phyloP scores from a whole-genome alignment of 2,797 vertebrate genomes.

The Hemitrygon akajei region DNA sequence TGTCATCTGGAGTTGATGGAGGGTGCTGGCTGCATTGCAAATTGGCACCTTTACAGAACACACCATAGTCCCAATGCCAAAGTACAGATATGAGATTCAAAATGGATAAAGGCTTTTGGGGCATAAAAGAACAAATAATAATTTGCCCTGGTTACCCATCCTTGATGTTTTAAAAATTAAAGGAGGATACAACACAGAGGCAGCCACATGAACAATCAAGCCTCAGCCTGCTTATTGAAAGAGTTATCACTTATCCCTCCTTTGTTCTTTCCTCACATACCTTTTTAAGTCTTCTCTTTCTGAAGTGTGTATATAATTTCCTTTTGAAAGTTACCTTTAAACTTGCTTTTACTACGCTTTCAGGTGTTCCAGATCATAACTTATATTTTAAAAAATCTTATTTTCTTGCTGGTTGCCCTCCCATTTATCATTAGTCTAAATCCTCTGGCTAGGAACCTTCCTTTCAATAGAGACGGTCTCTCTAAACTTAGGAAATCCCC shows the following conservation, averaged over 20 bases:
- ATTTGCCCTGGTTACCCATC: too few relatives aligned
- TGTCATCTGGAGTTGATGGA: background rate
- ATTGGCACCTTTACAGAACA: background rate
- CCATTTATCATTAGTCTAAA: background rate
- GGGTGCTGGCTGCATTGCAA: background rate
- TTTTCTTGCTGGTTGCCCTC: background rate
- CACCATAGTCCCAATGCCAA: background rate
- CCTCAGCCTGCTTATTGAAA: background rate
- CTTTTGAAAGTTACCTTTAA: background rate
- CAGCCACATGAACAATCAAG: background rate
- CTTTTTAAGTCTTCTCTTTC: background rate
- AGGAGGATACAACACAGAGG: background rate
- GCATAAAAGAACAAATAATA: too few relatives aligned
- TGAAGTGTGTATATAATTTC: background rate
- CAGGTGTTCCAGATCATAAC: background rate
- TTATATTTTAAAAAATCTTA: background rate
- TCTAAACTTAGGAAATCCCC: background rate
- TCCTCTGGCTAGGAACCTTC: background rate
- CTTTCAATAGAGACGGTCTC: background rate
- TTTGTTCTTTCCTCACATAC: background rate
- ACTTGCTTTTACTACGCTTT: background rate
- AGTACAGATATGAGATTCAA: too few relatives aligned
- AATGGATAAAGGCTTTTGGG: too few relatives aligned
- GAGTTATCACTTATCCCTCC: background rate
- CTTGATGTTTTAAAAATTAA: background rate